Evolutionary conservation across 53 echinoderm and acorn worm species (phyloP), one percentile per base, ranked within the genome.

Genomic region (Patiria pectinifera): DNA sequence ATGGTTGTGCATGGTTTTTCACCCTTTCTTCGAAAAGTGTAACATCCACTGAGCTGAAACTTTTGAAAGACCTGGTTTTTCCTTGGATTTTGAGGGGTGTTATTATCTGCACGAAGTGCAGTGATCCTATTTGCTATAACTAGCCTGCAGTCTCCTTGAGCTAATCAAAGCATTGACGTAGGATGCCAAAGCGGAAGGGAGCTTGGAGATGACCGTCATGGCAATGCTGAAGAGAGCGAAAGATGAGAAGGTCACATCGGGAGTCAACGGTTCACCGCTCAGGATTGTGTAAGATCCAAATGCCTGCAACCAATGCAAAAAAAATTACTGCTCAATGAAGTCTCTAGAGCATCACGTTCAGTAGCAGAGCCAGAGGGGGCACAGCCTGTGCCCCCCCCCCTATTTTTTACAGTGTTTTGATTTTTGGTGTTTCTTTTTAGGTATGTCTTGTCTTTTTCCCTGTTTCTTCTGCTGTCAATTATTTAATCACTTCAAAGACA

Each of bases 211-310:
- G 59, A 92, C 87, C 14, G 60, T 76, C 70, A 82, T 53, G 43
- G 86, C 48, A 46, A 87, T 74, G 46, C 92, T 91, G 86, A 94
- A 92, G 71, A 94, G 94, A 2, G 78, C 87, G 18, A 94, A 87
- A 45, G 94, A 92, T 19, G 92, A 60, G n/a, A 94, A 94, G 82
- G 94, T 83, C 59, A 92, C 87, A 53, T 92, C 92, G 11, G 94
- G 87, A 19, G 92, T 94, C 87, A 94, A 62, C 2, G 71, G 62
- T 26, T 87, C 69, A 10, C 87, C 87, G 11, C 82, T 81, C 21
- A 94, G 25, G 45, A 69, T 60, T 61, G 86, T 86, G 59, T 92
- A 94, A 4, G 91, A 71, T 11, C 85, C 91, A 80, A 94, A 94
- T 18, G 85, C 85, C 94, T 94, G 81, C 21, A 82, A 89, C 12